Conservation (phyloP, 1,140 invertebrate genomes). For the Leptinotarsa defecta region DNA sequence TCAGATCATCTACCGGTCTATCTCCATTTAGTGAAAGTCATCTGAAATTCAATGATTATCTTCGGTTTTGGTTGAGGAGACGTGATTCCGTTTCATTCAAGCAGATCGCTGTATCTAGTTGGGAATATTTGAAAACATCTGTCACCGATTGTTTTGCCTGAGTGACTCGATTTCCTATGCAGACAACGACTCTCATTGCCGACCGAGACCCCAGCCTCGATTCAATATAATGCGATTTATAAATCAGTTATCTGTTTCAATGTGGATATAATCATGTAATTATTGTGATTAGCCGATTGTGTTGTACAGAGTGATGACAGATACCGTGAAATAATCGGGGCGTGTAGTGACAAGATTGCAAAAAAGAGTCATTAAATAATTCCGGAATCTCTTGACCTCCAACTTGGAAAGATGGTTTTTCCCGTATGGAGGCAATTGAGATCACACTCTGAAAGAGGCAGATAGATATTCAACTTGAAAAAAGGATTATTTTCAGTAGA, state of each 20-base stretch:
- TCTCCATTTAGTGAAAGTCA: neutral
- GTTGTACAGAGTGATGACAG: too few species aligned
- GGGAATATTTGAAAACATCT: slow-evolving; percentile 1
- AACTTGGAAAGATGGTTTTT: too few species aligned
- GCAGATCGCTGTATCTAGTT: neutral
- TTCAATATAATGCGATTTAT: slow-evolving; percentile 7
- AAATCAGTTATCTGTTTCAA: neutral
- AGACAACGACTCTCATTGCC: neutral
- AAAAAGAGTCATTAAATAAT: too few species aligned
- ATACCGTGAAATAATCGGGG: too few species aligned
- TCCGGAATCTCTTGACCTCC: too few species aligned
- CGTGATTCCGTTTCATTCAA: neutral
- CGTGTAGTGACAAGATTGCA: too few species aligned
- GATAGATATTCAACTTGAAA: too few species aligned
- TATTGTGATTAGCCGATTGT: neutral
- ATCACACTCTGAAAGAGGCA: too few species aligned
- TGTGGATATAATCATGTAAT: slow-evolving; percentile 1
- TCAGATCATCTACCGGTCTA: too few species aligned
- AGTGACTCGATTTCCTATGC: neutral
- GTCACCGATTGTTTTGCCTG: neutral
- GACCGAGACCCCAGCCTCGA: neutral
- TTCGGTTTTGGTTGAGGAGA: slow-evolving; percentile 3
- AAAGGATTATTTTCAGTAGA: too few species aligned
- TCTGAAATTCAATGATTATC: slow-evolving; percentile 3
- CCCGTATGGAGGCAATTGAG: too few species aligned